A percentile compares a stretch with the other conserved stretches of the same genome.
phyloP scores from a whole-genome alignment of 2,113 vertebrate genomes.

The Blennius ocellaris region DNA sequence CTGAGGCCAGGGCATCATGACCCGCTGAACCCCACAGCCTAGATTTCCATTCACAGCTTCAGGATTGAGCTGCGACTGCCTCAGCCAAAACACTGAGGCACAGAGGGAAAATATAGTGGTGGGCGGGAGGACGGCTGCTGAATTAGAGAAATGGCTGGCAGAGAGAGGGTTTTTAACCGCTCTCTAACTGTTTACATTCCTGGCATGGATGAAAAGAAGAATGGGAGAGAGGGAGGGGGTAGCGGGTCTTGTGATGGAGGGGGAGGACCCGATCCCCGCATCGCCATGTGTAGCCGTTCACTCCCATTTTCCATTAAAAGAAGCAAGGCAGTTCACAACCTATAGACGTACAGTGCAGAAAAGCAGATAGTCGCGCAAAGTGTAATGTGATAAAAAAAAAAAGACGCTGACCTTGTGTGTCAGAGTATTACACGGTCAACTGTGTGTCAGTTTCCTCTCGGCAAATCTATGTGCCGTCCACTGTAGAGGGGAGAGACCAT shows the following conservation, averaged over 20 bases:
- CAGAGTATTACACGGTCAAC: constrained; percentile 23
- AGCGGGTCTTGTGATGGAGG: constrained; percentile 53
- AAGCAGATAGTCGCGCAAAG: neutral
- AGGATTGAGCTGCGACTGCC: constrained; percentile 36
- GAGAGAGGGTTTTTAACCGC: constrained; percentile 58
- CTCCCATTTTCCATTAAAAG: constrained; percentile 45
- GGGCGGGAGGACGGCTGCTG: constrained; percentile 19
- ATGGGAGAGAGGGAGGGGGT: constrained; percentile 19
- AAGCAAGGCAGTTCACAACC: neutral
- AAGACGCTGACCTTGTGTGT: neutral
- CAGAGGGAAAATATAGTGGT: constrained; percentile 12
- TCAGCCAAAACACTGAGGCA: constrained; percentile 44
- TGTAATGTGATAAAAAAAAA: constrained; percentile 19
- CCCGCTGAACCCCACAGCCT: constrained; percentile 67
- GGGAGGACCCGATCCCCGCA: constrained; percentile 41
- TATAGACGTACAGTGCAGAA: constrained; percentile 11
- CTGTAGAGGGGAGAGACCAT: constrained; percentile 11
- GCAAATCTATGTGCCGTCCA: constrained; percentile 12
- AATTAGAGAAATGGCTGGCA: constrained; percentile 49
- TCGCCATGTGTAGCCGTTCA: constrained; percentile 63
- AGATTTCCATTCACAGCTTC: constrained; percentile 66
- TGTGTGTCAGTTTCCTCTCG: constrained; percentile 10
- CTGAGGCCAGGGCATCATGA: constrained; percentile 60
- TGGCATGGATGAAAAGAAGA: constrained; percentile 62
- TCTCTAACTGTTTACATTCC: constrained; percentile 76